phyloP scores from a whole-genome alignment of 2,888 invertebrate genomes.

The Lochmaea crataegi region DNA sequence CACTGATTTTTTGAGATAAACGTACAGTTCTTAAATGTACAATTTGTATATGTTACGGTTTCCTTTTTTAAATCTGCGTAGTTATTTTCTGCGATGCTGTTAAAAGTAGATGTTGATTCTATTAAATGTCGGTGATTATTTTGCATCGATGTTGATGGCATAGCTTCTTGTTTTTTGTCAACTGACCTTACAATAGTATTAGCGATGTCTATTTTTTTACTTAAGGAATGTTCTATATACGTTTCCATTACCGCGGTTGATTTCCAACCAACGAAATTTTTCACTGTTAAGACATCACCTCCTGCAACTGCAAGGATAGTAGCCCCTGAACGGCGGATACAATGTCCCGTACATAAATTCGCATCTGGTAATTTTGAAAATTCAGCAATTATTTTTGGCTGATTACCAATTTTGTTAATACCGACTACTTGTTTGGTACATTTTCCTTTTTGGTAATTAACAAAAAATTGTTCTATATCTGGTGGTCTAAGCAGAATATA shows the following conservation, averaged over 20 bases:
- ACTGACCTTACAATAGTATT: slow-evolving; percentile 9
- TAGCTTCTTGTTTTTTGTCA: slow-evolving; percentile 11
- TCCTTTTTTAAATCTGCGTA: not conserved
- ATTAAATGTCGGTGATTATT: not conserved
- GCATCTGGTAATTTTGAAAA: too few species aligned
- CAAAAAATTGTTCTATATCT: too few species aligned
- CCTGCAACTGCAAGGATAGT: too few species aligned
- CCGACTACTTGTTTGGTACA: too few species aligned
- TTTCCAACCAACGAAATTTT: slow-evolving; percentile 3
- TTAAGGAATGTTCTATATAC: slow-evolving; percentile 5
- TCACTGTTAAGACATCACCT: not conserved
- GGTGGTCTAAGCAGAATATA: too few species aligned
- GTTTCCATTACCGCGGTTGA: slow-evolving; percentile 6
- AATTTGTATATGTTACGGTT: slow-evolving; percentile 3
- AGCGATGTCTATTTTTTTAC: slow-evolving; percentile 8
- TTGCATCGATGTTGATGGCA: slow-evolving; percentile 13
- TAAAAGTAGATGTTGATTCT: slow-evolving; percentile 15
- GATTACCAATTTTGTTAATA: too few species aligned
- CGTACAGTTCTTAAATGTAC: not conserved
- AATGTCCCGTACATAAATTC: too few species aligned
- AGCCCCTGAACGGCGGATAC: too few species aligned
- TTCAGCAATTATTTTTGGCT: too few species aligned
- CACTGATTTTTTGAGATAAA: slow-evolving; percentile 4
- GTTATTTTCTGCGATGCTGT: not conserved
- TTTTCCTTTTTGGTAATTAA: too few species aligned